Evolutionary conservation across 2,888 invertebrate genomes (phyloP).

Genomic region (Tenthredo mesomela): DNA sequence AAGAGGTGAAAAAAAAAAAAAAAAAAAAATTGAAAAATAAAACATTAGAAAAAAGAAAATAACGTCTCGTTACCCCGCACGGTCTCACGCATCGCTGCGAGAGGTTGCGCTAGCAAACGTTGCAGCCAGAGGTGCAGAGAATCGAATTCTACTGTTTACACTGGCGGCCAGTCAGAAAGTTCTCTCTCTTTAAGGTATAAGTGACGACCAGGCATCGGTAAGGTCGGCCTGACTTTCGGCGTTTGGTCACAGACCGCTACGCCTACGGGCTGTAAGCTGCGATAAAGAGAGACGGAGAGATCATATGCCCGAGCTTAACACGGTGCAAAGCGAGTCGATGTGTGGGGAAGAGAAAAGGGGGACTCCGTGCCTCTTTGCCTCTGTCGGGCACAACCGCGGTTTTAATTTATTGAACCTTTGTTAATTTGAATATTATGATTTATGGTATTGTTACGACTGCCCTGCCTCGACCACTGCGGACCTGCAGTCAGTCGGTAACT

Average conservation of each 20-base stretch:
- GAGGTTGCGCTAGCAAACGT: constrained; percentile 24
- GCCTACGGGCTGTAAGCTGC: constrained; percentile 57
- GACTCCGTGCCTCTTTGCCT: constrained; percentile 53
- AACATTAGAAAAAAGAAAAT: neutral
- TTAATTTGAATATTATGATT: constrained; percentile 69
- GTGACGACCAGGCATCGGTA: constrained; percentile 54
- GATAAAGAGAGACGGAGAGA: constrained; percentile 50
- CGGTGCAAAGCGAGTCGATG: constrained; percentile 54
- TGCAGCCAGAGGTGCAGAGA: constrained; percentile 37
- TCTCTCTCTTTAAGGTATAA: constrained; percentile 50
- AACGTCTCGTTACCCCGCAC: neutral
- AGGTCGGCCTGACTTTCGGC: constrained; percentile 54
- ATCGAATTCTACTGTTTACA: constrained; percentile 51
- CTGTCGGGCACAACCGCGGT: constrained; percentile 62
- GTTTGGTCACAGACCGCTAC: constrained; percentile 57
- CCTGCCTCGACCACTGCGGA: constrained; percentile 54
- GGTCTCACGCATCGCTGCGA: constrained; percentile 37
- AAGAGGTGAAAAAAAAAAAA: neutral
- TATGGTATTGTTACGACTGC: constrained; percentile 67
- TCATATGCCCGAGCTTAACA: constrained; percentile 57
- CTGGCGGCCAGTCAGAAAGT: constrained; percentile 42
- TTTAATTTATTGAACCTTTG: constrained; percentile 68
- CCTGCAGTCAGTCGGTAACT: constrained; percentile 49
- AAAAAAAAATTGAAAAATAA: neutral
- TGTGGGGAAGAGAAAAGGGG: constrained; percentile 46